Conservation (phyloP, 2,888 invertebrate genomes). For the Meteorus cinctellus region DNA sequence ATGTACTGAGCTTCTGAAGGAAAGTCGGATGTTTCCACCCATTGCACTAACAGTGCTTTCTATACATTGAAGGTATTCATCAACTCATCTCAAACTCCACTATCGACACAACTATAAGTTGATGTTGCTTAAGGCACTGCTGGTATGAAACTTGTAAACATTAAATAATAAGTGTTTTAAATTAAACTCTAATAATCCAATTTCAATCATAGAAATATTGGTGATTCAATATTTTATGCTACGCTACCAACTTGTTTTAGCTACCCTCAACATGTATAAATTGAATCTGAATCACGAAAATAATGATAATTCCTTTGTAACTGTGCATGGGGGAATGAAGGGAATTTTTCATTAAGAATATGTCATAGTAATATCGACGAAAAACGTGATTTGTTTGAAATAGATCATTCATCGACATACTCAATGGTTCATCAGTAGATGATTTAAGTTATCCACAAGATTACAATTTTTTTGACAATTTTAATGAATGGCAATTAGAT, state of each 20-base stretch:
- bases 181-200: neutral
- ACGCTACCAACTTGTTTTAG: too few relatives aligned
- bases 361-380: neutral
- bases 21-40: constrained; percentile 22
- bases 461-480: neutral
- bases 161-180: neutral
- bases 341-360: neutral
- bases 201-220: neutral
- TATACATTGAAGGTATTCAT: constrained; percentile 8
- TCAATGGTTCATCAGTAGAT: neutral
- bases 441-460: neutral
- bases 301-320: too few relatives aligned
- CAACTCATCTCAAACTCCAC: neutral
- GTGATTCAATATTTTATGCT: neutral
- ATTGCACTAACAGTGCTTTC: constrained; percentile 17
- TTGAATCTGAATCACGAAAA: too few relatives aligned
- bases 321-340: too few relatives aligned
- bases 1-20: constrained; percentile 22
- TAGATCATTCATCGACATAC: neutral
- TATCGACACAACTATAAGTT: neutral
- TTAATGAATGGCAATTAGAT: neutral
- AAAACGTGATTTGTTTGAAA: neutral
- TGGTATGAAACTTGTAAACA: neutral
- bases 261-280: too few relatives aligned
- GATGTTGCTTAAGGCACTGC: neutral